Evolutionary conservation across 1,140 invertebrate species (phyloP).

Genomic region (Hycleus cichorii): DNA sequence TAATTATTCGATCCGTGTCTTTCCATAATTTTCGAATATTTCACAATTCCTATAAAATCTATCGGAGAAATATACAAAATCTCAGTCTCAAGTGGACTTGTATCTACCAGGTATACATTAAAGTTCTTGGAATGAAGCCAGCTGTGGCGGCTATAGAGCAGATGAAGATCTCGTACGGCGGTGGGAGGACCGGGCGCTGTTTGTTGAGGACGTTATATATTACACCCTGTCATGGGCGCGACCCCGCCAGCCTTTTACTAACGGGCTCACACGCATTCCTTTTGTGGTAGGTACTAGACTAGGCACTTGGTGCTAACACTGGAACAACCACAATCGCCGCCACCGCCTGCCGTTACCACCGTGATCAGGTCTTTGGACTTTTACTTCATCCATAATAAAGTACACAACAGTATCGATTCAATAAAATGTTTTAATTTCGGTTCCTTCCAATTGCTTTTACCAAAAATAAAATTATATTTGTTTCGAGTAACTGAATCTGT

Average conservation of each 20-base stretch:
- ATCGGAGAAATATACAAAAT: not conserved
- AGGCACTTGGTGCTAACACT: conserved; percentile 11
- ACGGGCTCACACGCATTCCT: conserved; percentile 28
- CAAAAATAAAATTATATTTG: not conserved
- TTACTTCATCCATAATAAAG: not conserved
- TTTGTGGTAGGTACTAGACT: conserved; percentile 24
- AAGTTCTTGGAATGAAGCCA: conserved; percentile 29
- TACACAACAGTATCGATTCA: not conserved
- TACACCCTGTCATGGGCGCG: conserved; percentile 33
- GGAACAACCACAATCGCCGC: not conserved
- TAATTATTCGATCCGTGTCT: conserved; percentile 4
- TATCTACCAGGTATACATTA: conserved; percentile 1
- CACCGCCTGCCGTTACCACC: conserved; percentile 8
- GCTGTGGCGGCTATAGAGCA: conserved; percentile 24
- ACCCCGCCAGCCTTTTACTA: conserved; percentile 26
- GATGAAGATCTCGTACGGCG: conserved; percentile 30
- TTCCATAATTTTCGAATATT: not conserved
- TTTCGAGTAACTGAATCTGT: conserved; percentile 15
- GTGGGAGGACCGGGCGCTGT: conserved; percentile 31
- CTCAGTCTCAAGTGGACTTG: not conserved
- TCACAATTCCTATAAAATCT: not conserved
- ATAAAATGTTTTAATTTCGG: not conserved
- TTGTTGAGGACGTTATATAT: conserved; percentile 35
- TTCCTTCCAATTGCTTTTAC: not conserved
- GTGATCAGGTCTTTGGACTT: conserved; percentile 1